Evolutionary conservation across 1,140 invertebrate genomes (phyloP), one percentile per base, ranked within the genome.

Genomic region (Nixonia krombeini): DNA sequence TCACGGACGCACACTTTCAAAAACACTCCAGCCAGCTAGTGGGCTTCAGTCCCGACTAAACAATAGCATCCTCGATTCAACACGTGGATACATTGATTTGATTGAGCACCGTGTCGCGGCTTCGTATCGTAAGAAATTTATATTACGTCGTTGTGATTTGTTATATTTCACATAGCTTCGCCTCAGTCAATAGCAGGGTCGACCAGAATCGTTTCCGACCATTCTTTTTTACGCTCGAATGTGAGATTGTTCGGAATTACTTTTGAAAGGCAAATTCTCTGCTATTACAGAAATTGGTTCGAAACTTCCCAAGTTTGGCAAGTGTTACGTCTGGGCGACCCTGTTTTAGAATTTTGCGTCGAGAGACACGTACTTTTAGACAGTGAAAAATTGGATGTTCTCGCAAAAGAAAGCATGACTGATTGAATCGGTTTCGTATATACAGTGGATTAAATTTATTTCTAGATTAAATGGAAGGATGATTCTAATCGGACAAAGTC

Each of bases 51-150:
- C 10, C 29, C 8, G 29, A 31, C 29, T 31, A 67, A 61, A 47
- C 61, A 44, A 56, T 52, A 52, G 57, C 33, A 50, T 46, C 41
- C 50, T 45, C 45, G 55, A 52, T 61, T 56, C 15, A 33, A 67
- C 21, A 31, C 2, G 45, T 55, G 51, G 45, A 18, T 53, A 45
- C 49, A 16, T 28, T 50, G 51, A 51, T 69, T 63, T 49, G 58
- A 69, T 63, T 69, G 65, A 63, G 58, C 58, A 51, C 52, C 52
- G 57, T 46, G 44, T 58, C 25, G 58, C 51, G 51, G 52, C 29
- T 53, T 62, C 57, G 38, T 62, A 52, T 57, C 46, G 35, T 62
- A 62, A 50, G 53, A 69, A 69, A 69, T 62, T 31, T 53, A 69
- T 46, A 53, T 53, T 63, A 63, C 53, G 38, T 69, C 65, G 65